Evolutionary conservation across 2,797 vertebrate genomes (phyloP), one percentile per base, ranked within the genome.

Genomic region (Carapus acus): DNA sequence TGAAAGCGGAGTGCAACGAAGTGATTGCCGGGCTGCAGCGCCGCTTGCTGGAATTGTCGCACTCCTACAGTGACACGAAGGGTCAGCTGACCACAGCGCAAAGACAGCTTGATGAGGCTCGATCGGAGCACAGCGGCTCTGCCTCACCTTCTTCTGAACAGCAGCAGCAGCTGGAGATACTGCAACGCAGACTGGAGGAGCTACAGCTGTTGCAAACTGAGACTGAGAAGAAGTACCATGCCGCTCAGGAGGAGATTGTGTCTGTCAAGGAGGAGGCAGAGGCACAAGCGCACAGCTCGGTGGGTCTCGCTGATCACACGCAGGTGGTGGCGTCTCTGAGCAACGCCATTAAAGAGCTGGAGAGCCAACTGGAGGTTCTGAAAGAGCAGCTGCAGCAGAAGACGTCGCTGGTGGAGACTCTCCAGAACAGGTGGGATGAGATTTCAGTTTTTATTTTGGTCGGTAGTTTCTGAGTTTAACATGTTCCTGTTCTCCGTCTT

Each of bases 61-160:
- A 90, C 72, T 88, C 91, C 21, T 98, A 93, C 85, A 91, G 89
- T 11, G 93, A 96, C 64, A 91, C 93, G 39, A 92, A 93, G 79
- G 80, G 77, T 11, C 92, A 96, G 68, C 89, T 98, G 2, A 73
- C 73, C 4, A 20, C 67, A 1, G 37, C 71, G 11, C 83, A 78
- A 51, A 85, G 70, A 47, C 80, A 85, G 71, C 79, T 88, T 57
- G 46, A 70, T 0, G 75, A 81, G 42, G 58, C 54, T 19, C 54
- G 2, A 15, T 49, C 63, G 21, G 86, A 58, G 85, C 87, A 57
- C 48, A 62, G 58, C 1, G 38, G 50, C 1, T 37, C 49, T 7
- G 85, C 77, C 0, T 50, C 69, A 13, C 22, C 67, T 0, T 59
- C 77, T 50, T 81, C 79, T 21, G 89, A 87, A 2, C 85, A 91